Evolutionary conservation across 2,113 vertebrate species (phyloP), one percentile per base, ranked within the genome.

Genomic region (Nycticorax nycticorax): DNA sequence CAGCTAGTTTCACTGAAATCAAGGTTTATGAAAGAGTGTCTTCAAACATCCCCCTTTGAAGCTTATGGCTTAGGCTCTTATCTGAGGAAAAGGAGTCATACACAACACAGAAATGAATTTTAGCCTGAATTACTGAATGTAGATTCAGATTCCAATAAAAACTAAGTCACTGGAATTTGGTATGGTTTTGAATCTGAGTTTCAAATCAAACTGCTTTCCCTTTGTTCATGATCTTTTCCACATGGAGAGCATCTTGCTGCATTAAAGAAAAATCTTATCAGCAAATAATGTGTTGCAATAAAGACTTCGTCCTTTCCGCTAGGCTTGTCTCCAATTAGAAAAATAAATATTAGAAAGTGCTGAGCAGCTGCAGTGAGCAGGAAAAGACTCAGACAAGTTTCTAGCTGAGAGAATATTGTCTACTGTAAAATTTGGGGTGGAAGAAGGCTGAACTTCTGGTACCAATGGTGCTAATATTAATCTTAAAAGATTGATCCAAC

Each of bases 171-270:
- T 55, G 68, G 69, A 22, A 83, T 76, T 92, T 82, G 50, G 45
- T 41, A 62, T 91, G 69, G 77, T 91, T 89, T 96, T 79, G 92
- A 97, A 96, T 55, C 78, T 43, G 50, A 56, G 4, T 72, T 97
- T 92, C 74, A 88, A 95, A 93, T 82, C n/a, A 84, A 97, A 76
- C 43, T 92, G 22, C 52, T 96, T 89, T 89, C 64, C 79, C 48
- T 93, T 68, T 69, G 14, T 72, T 94, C 75, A 37, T 7, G 41
- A 45, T 53, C 33, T 80, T 83, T 81, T 66, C 67, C n/a, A 19
- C 19, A 37, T 27, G 59, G n/a, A 48, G 28, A 39, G 16, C 83
- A 88, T 62, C 32, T 76, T 57, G 13, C 28, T 82, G 50, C 50
- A 55, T 55, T 69, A 66, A 72, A 60, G 30, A 68, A 79, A 6